Base-by-base conservation (phyloP, 2,888 invertebrate genomes). In the Thelaira solivaga region DNA sequence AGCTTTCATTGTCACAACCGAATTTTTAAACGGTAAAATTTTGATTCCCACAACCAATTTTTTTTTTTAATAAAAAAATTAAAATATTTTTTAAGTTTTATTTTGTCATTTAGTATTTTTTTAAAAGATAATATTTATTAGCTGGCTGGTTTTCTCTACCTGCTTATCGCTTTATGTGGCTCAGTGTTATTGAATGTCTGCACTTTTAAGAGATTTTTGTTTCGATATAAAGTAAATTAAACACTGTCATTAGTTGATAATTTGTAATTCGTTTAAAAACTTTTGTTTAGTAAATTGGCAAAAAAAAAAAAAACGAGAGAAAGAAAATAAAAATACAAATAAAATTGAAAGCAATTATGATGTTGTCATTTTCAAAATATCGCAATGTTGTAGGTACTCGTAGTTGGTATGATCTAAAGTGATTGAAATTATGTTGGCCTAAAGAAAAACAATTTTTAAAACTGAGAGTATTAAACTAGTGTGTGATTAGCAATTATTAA, bases 231-330 rank as follows among this genome's bases (percentile, higher is more conserved):
- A 65, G 59, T 71, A 76, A 76, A 71, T 76, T 71, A 76, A 76
- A 61, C 45, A 43, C 65, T 76, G 76, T 76, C 72, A 71, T 61
- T 71, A 45, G 36, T 45, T 61, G 61, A 75, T 68, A 68, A 75
- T 74, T 67, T 74, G 51, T 68, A 39, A 61, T 36, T 45, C 67
- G 55, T 61, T 18, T 22, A 8, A 53, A 43, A 59, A 68, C 31
- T 29, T 61, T 61, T 61, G 36, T 75, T 65, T 61, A 45, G 20
- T 16, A 51, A 59, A 59, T 22, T 47, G 18, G n/a, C 36, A 31
- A 39, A 51, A 41, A 24, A 16, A 26, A 22, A 18, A 20, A 10
- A 18, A 47, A 45, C n/a, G n/a, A 41, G 16, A 16, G 18, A 22
- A 18, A 20, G 7, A 18, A 47, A 45, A 10, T 13, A 11, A 8